Evolutionary conservation across 2,888 invertebrate genomes (phyloP), one percentile per base, ranked within the genome.

Genomic region (Azorinus chamasolen): DNA sequence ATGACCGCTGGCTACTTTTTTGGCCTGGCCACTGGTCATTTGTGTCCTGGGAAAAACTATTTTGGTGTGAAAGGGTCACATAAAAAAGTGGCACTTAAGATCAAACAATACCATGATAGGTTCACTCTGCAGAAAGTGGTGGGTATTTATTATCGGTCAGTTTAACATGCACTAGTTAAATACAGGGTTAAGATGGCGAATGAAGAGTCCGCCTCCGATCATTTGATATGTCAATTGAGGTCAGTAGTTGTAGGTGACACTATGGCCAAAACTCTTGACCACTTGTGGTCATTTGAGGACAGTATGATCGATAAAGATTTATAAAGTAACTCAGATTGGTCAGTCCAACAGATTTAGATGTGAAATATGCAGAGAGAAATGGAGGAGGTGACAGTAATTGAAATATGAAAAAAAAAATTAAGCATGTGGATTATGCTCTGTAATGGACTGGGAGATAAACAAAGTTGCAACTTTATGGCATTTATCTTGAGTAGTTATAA

Each of bases 171-270:
- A 50, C 14, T 50, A 24, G 20, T 50, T 32, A 32, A 32, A 32
- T 32, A 32, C 5, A 10, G 32, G 32, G 32, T 32, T 32, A 10
- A 32, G 32, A 32, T 32, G 32, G 32, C 32, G 32, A 6, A 32
- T 4, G 10, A 32, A 32, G 32, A 32, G 32, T 10, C 32, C 32
- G 32, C 32, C 32, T 32, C 32, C 32, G 32, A 6, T 32, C 10
- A 10, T 32, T 54, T 64, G 66, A 70, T 70, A 65, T 76, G 70
- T 79, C 79, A 79, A 66, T 58, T 79, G 61, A 74, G 75, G 79
- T 66, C 71, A 68, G 14, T 18, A 48, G 27, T 48, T 43, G 64
- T 58, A 68, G 71, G 68, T 79, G 79, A 74, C 79, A 71, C 68
- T 61, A 65, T 55, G 48, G 59, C 39, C 61, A 65, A 14, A n/a